Evolutionary conservation across 2,113 vertebrate species (phyloP).

Genomic region (Albula glossodonta): DNA sequence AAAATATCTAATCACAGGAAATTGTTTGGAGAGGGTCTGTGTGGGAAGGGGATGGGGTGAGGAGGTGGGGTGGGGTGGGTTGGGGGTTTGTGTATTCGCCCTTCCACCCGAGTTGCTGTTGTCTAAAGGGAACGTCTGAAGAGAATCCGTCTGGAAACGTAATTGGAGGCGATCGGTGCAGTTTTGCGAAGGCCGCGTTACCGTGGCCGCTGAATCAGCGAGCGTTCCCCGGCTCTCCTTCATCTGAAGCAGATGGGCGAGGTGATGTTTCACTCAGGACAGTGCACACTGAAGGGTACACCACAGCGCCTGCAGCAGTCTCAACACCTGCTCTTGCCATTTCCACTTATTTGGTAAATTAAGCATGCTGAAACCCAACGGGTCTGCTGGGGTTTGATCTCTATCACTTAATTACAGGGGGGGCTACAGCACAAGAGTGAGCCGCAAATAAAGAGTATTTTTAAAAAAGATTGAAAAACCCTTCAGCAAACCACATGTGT

Average conservation of each 20-base stretch:
- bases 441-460: neutral
- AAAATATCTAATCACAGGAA: neutral
- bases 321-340: slow-evolving; percentile 43
- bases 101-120: slow-evolving; percentile 31
- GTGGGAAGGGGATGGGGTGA: too few relatives aligned
- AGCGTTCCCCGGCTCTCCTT: slow-evolving; percentile 5
- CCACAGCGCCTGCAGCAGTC: slow-evolving; percentile 33
- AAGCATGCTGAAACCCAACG: neutral
- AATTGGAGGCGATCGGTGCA: slow-evolving; percentile 27
- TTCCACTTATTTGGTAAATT: slow-evolving; percentile 36
- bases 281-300: slow-evolving; percentile 37
- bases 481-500: neutral
- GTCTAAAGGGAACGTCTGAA: neutral
- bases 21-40: neutral
- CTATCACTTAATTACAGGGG: slow-evolving; percentile 16
- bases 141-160: slow-evolving; percentile 37
- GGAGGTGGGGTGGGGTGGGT: too few relatives aligned
- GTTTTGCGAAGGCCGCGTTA: neutral
- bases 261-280: slow-evolving; percentile 34
- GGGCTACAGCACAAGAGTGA: neutral
- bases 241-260: slow-evolving; percentile 39
- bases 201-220: neutral
- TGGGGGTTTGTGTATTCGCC: slow-evolving; percentile 13
- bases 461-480: neutral
- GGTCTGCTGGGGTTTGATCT: slow-evolving; percentile 28